Evolutionary conservation across 2,797 vertebrate genomes (phyloP), one percentile per base, ranked within the genome.

Genomic region (Pogoniulus pusillus): DNA sequence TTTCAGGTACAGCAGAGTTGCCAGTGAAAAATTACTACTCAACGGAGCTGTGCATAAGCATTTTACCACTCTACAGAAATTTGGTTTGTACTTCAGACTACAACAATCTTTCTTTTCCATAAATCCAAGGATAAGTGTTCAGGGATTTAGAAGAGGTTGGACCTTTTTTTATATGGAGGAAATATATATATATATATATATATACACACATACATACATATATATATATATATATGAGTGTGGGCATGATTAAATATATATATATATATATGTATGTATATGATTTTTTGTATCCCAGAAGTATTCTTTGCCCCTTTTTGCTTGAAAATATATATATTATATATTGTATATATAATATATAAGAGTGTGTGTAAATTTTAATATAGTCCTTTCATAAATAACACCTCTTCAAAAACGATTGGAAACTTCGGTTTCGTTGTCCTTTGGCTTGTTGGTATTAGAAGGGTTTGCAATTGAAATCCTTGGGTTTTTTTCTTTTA

Each of bases 181-280:
- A 96, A 85, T 93, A 88, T 29, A 93, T 87, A 94, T 87, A 95
- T 91, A 34, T 96, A 82, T 55, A 32, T 32, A 95, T 22, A 77
- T 95, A 96, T 95, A 94, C 78, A 96, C 32, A 90, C 30, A 91
- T 30, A 96, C 39, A 91, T 32, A 90, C 29, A 47, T 96, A 85
- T 63, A 30, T 37, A 29, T 69, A 65, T 45, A 57, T 34, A 95
- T 27, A 76, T 96, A 20, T 74, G 54, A 23, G 0, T n/a, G 35
- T 32, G 24, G 55, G 47, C 59, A 34, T 85, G 9, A 65, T 81
- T 85, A 78, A 91, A 95, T 93, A 93, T 96, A 97, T 97, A 95
- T 93, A 93, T 96, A 97, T 97, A 95, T 68, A 51, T 66, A 96
- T 97, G 94, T 96, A 93, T 96, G 95, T 97, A 96, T 57, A 75